Percentiles rank a stretch among this genome's conserved stretches.
Conservation (phyloP, 2,888 invertebrate species). For the Melipona bicolor region DNA sequence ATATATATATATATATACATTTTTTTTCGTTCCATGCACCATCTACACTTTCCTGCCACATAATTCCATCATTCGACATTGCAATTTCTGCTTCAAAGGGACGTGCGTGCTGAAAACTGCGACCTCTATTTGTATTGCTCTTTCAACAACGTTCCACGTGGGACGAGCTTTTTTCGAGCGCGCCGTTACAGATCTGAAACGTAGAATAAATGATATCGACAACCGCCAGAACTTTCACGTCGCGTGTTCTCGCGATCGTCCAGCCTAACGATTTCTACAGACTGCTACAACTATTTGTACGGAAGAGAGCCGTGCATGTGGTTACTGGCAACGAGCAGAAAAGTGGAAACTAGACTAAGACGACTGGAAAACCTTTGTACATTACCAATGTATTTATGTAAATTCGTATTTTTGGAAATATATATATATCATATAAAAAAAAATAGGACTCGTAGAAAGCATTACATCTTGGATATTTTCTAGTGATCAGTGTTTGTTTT, state of each 20-base stretch:
- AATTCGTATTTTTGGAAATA: no score
- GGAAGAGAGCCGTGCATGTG: background rate
- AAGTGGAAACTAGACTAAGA: background rate
- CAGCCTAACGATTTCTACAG: background rate
- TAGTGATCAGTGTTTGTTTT: background rate
- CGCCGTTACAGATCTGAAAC: conserved; percentile 21
- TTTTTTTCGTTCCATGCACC: conserved; percentile 19
- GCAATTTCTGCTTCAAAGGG: conserved; percentile 59
- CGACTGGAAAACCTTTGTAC: background rate
- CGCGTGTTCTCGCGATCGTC: background rate
- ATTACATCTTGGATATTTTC: no score
- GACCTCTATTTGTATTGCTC: conserved; percentile 58
- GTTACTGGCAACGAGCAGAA: background rate
- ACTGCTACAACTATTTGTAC: background rate
- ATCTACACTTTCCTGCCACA: conserved; percentile 50
- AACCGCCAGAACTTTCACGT: conserved; percentile 14
- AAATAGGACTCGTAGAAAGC: no score
- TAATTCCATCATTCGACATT: conserved; percentile 55
- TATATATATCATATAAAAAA: no score
- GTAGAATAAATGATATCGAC: conserved; percentile 52
- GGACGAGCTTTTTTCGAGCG: conserved; percentile 21
- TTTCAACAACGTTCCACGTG: conserved; percentile 53
- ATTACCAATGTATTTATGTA: no score
- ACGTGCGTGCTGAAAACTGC: conserved; percentile 47
- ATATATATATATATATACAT: background rate